Base-by-base conservation (phyloP, 2,888 invertebrate species). In the Idaea dimidiata region DNA sequence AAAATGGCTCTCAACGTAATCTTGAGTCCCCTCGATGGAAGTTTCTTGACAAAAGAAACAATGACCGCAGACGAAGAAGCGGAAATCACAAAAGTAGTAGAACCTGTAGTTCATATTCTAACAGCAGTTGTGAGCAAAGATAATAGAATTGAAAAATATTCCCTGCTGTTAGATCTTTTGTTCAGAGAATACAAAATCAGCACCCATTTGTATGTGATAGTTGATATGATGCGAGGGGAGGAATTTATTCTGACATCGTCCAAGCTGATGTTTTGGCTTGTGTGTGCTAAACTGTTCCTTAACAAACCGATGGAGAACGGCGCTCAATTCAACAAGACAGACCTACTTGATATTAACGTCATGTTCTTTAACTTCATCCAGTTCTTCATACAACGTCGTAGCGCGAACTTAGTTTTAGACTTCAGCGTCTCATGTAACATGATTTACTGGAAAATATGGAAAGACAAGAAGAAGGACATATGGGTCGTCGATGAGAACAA, bases 91-190 rank as follows among this genome's bases (percentile, higher is more conserved):
- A 91, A 91, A 72, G 86, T 84, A n/a, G 72, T 95, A 33, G 89
- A 93, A 17, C 94, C 95, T 0, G 91, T 94, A 18, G 66, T 95
- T n/a, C 91, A 94, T 69, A 86, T 95, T 64, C 79, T 95, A 5
- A 80, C 91, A 1, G 87, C 91, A 59, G 84, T 95, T 61, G 83
- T 95, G n/a, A 90, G 93, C 60, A 89, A 93, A 57, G 87, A 90
- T 10, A 77, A 91, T 16, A 84, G 92, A 58, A 88, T 91, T 16
- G 84, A 87, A 31, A 86, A 87, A 65, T 82, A 77, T 1, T 86
- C 80, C 56, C 72, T 81, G 10, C 74, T 93, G 2, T 72, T 88
- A 5, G 76, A 74, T 16, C 72, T 81, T 17, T 56, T 92, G 6
- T 61, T 84, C 3, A 78, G 82, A 61, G 86, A 91, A 24, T 84